phyloP scores from a whole-genome alignment of 2,888 invertebrate species.

The Amiota mariae region DNA sequence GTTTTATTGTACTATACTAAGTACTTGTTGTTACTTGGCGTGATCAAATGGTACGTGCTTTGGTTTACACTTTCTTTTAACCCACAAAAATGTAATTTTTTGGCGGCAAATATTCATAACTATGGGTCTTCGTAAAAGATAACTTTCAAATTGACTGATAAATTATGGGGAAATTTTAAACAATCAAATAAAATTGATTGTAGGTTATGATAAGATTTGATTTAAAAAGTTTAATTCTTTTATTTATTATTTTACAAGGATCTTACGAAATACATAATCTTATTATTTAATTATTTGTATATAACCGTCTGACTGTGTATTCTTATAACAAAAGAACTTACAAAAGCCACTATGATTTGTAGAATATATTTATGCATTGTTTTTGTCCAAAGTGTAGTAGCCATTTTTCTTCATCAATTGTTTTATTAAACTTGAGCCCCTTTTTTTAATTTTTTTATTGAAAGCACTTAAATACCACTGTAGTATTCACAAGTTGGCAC shows the following conservation, averaged over 20 bases:
- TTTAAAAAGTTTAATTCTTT: neutral
- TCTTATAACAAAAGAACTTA: no score
- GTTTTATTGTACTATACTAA: constrained; percentile 1
- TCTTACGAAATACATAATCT: neutral
- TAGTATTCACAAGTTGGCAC: neutral
- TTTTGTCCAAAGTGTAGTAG: no score
- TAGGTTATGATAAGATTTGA: no score
- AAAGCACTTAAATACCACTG: neutral
- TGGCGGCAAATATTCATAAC: constrained; percentile 17
- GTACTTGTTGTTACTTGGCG: neutral
- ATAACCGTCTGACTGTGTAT: no score
- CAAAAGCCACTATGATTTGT: no score
- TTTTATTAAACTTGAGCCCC: neutral
- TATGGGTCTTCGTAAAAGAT: neutral
- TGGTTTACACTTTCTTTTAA: constrained; percentile 24
- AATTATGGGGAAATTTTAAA: neutral
- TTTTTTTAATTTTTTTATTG: neutral
- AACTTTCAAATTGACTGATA: neutral
- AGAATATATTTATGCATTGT: no score
- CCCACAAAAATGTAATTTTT: neutral
- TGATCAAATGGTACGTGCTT: constrained; percentile 17
- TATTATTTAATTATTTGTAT: no score
- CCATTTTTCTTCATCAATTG: neutral
- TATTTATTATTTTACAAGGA: neutral
- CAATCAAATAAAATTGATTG: neutral